Conservation (phyloP, 2,888 invertebrate species). For the Rhogogaster chlorosoma region DNA sequence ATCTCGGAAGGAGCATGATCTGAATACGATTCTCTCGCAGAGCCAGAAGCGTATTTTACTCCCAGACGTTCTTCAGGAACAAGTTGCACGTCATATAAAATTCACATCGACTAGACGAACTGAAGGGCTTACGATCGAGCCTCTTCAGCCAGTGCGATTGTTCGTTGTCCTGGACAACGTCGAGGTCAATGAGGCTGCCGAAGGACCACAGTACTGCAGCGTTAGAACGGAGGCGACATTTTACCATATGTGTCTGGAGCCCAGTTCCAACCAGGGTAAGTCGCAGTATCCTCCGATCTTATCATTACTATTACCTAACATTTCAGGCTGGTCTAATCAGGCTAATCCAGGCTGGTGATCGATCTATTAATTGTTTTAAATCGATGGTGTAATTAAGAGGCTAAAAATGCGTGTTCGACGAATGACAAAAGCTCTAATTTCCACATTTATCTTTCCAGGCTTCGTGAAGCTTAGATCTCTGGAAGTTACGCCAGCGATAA, state of each 20-base stretch:
- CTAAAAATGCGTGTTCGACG: neutral
- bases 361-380: neutral
- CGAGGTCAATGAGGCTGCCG: slow-evolving; percentile 84
- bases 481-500: slow-evolving; percentile 73
- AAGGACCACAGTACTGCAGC: slow-evolving; percentile 80
- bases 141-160: slow-evolving; percentile 83
- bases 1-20: slow-evolving; percentile 78
- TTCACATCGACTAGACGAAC: slow-evolving; percentile 75
- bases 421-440: neutral
- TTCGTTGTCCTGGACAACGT: slow-evolving; percentile 87
- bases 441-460: slow-evolving; percentile 77
- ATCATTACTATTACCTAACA: neutral
- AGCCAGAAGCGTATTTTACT: slow-evolving; percentile 84
- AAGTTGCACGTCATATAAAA: slow-evolving; percentile 82
- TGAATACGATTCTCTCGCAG: slow-evolving; percentile 80
- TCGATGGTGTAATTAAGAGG: neutral
- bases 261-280: slow-evolving; percentile 69
- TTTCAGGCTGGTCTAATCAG: neutral
- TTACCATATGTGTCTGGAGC: slow-evolving; percentile 81
- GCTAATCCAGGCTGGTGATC: neutral
- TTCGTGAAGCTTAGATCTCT: slow-evolving; percentile 81
- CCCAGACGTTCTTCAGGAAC: slow-evolving; percentile 86
- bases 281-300: neutral
- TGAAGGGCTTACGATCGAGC: slow-evolving; percentile 76
- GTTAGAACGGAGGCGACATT: slow-evolving; percentile 82